Evolutionary conservation across 2,797 vertebrate species (phyloP), one percentile per base, ranked within the genome.

Genomic region (Anguilla obscura): DNA sequence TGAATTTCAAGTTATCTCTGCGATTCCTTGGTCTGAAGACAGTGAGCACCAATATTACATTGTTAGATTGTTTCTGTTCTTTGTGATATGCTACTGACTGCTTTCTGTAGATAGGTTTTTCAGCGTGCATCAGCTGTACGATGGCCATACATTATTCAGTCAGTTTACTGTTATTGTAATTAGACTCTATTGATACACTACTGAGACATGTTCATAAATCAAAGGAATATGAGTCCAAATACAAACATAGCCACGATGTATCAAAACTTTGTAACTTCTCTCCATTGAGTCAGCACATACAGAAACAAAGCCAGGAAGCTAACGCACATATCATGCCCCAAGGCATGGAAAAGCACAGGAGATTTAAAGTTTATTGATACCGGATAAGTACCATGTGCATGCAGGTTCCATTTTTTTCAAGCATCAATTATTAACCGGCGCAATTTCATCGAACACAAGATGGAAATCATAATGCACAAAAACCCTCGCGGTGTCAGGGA

Each of bases 71-170:
- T 89, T 79, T 69, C 90, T 91, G 90, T 91, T 93, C 92, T 91
- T 90, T n/a, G 50, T 95, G 94, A 95, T 94, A 94, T 94, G 95
- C 93, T 94, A 95, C 94, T 92, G 94, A 92, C 88, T 86, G 94
- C 93, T 94, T 91, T 66, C 86, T 90, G 92, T 91, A 93, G 93
- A 94, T 92, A 92, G 93, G 93, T 91, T 94, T 94, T 89, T 90
- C 86, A 90, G 94, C 93, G 95, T 91, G 92, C 95, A 94, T 95
- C 95, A 94, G 95, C 94, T 94, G 92, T 92, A 92, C 94, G 86
- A 94, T 93, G 91, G 90, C 88, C 93, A 95, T 96, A 94, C 95
- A 95, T 96, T 95, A 96, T 96, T 95, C 93, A 95, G 86, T 91
- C 92, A 94, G 91, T 92, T 92, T 92, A 90, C 89, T 92, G 93